A percentile compares a stretch with the other conserved stretches of the same genome.
These are phyloP conservation scores for Eutrigla gurnardus DNA, from an alignment of 2,797 vertebrate genomes.

Conservation along the genomic window DNA sequence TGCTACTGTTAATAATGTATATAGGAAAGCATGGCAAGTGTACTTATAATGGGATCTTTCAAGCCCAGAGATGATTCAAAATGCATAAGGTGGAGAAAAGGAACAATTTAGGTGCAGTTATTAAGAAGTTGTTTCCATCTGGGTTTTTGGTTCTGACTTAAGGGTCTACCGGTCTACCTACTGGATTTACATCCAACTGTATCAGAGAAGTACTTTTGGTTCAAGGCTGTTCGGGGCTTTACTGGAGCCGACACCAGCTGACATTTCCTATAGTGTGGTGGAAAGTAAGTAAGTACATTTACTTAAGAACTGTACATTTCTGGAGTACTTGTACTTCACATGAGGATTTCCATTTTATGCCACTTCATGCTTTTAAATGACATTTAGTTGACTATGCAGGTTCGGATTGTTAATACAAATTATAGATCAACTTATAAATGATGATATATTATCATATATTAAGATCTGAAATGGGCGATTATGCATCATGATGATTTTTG, in stretches of 20 bases:
- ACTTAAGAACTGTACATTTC: not conserved
- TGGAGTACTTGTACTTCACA: not conserved
- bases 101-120: not conserved
- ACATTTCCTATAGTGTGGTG: not conserved
- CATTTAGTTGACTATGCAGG: not conserved
- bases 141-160: not conserved
- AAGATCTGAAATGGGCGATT: not conserved
- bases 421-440: not conserved
- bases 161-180: not conserved
- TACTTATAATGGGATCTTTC: no score
- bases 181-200: not conserved
- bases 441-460: not conserved
- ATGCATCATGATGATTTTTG: not conserved
- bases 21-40: no score
- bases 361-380: no score
- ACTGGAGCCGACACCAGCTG: no score
- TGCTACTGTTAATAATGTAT: no score
- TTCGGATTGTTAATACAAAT: not conserved
- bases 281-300: constrained; percentile 3
- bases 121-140: not conserved
- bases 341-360: no score
- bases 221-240: not conserved
- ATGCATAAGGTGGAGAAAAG: no score
- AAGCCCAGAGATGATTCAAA: no score
- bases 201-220: not conserved